Evolutionary conservation across 2,113 vertebrate species (phyloP), one percentile per base, ranked within the genome.

Genomic region (Megaleporinus macrocephalus): DNA sequence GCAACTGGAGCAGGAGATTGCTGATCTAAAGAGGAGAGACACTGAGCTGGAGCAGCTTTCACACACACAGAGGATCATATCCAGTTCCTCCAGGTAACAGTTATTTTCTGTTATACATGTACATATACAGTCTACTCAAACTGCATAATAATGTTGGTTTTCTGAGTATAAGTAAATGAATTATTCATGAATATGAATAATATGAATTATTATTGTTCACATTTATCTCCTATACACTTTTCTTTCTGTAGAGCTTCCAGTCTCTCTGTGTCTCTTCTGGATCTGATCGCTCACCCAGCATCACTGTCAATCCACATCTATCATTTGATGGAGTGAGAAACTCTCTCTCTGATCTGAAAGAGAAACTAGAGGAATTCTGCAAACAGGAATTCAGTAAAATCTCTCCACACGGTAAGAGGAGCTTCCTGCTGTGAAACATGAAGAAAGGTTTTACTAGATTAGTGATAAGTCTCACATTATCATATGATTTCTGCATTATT

Each of bases 21-120:
- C 20, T 5, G 71, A 76, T 59, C 79, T 86, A 74, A 84, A 27
- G 79, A 82, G 70, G 55, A 86, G 63, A 79, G 16, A 66, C 16
- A 49, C 70, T 69, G 69, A 82, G 30, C 78, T 85, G 77, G 69
- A 81, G 36, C 36, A 87, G 53, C 29, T n/a, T n/a, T 88, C 59
- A 83, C 76, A 70, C 49, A 78, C 29, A 76, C 68, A 69, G 70
- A 86, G 0, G 78, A 86, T 72, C 78, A 82, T 65, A 69, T 80
- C 61, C 66, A 80, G 36, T 86, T 86, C 63, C 57, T 84, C 7
- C 65, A 83, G 81, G 84, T 86, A 80, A n/a, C n/a, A 62, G 36
- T 36, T 7, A 44, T 9, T 44, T 1, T 9, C 41, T 44, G 5
- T 44, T 36, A 36, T 36, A 36, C 41, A 44, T 9, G 11, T 36